A percentile compares a stretch with the other conserved stretches of the same genome.
Conservation (phyloP, 2,797 vertebrate species). For the Echeneis naucrates region DNA sequence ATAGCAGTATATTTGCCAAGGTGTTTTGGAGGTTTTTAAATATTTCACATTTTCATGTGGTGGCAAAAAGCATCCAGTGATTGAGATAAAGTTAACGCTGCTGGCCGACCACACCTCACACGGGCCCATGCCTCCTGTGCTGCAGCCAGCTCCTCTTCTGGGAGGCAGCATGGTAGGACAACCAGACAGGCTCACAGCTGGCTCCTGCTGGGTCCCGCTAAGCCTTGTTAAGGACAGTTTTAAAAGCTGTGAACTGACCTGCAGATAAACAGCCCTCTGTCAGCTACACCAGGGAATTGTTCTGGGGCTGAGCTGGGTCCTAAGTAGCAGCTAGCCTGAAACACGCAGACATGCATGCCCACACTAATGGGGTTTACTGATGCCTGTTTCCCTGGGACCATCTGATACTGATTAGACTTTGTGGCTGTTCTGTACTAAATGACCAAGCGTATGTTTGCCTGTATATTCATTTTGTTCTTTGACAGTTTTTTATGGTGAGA, state of each 20-base stretch:
- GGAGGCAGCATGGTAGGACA: conserved; percentile 53
- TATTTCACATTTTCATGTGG: conserved; percentile 57
- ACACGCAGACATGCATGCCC: conserved; percentile 63
- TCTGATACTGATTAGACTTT: conserved; percentile 79
- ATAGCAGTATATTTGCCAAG: conserved; percentile 35
- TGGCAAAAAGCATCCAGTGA: conserved; percentile 51
- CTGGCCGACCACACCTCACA: conserved; percentile 27
- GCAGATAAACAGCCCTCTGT: conserved; percentile 84
- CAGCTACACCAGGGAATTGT: conserved; percentile 72
- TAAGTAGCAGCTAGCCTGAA: conserved; percentile 63
- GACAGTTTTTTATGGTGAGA: conserved; percentile 44
- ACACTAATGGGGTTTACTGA: conserved; percentile 72
- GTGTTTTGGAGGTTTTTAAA: conserved; percentile 41
- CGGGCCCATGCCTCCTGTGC: conserved; percentile 46
- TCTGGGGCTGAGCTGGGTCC: conserved; percentile 61
- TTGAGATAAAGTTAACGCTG: conserved; percentile 27
- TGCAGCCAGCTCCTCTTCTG: conserved; percentile 56
- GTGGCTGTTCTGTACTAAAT: conserved; percentile 50
- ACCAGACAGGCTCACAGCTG: conserved; percentile 74
- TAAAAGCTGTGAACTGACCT: conserved; percentile 89
- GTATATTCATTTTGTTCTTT: conserved; percentile 50
- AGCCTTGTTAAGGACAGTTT: conserved; percentile 85
- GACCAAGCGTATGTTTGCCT: conserved; percentile 52
- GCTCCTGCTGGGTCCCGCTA: conserved; percentile 73
- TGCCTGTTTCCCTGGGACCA: conserved; percentile 67